Base-by-base conservation (phyloP, 2,888 invertebrate species). In the Tridacna crocea region DNA sequence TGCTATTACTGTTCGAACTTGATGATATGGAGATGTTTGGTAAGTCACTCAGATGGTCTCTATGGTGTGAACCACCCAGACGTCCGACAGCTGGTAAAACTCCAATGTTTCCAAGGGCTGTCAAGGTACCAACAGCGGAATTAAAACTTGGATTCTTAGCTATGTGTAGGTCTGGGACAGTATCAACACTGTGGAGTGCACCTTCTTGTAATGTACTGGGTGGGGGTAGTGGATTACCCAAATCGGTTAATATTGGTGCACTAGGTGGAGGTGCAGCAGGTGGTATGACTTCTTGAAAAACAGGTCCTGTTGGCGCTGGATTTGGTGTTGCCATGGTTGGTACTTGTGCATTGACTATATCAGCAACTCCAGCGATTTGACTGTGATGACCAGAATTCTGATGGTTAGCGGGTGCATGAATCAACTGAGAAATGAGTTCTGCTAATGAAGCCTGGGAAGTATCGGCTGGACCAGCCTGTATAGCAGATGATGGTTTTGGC, bases 21-120 rank as follows among this genome's bases (percentile, higher is more conserved):
- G 77, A 80, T 12, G 83, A 80, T 58, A 83, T 79, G 0, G 83
- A 83, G 74, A 83, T 63, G 36, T 79, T 78, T 19, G 77, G 36
- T 12, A 24, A 58, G n/a, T 75, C 63, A 65, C 65, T 79, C 2
- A 73, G 48, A n/a, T 60, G 48, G 13, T 47, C 26, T 12, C n/a
- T 47, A 26, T 47, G 47, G 8, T 27, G 24, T n/a, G 58, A 27
- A 13, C 60, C 60, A 24, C 58, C 73, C 13, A 60, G 58, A 36
- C 36, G 26, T 0, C 73, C 73, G 2, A 70, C 70, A 6, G 70
- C 70, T 11, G 70, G 70, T 10, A 70, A n/a, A 15, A 70, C 70
- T 12, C 70, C 51, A 0, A 70, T 70, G 27, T 47, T 22, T 10
- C 70, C 70, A 47, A 70, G 47, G 12, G 70, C 70, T n/a, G 51